phyloP scores from a whole-genome alignment of 2,113 vertebrate genomes.

The Dinomys branickii region DNA sequence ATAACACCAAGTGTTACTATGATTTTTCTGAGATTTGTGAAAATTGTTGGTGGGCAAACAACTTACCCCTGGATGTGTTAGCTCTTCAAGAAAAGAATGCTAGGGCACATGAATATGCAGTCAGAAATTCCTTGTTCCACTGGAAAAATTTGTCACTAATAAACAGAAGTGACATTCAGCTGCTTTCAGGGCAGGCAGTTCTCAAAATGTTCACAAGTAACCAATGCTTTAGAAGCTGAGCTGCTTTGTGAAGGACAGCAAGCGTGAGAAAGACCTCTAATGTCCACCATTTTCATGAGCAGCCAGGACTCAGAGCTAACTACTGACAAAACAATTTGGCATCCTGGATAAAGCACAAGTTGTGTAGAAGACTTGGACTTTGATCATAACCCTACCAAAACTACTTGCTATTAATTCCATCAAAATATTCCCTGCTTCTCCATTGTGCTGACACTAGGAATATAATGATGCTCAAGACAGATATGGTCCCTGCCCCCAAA shows the following conservation, averaged over 20 bases:
- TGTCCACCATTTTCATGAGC: not conserved
- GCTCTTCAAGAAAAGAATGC: conserved; percentile 6
- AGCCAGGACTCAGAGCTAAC: not conserved
- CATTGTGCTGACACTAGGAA: not conserved
- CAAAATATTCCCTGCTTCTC: not conserved
- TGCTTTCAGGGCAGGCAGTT: not conserved
- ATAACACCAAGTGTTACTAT: not conserved
- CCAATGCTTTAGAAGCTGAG: not conserved
- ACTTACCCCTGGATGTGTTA: not conserved
- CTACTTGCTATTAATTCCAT: not conserved
- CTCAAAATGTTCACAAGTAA: not conserved
- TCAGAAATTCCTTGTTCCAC: not conserved
- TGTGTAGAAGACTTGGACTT: not conserved
- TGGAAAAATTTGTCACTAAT: not conserved
- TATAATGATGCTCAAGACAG: not conserved
- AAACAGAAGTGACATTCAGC: not conserved
- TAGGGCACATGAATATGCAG: not conserved
- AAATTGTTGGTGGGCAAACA: conserved; percentile 1
- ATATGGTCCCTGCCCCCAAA: not conserved
- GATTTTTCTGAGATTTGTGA: conserved; percentile 57
- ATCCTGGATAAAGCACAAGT: not conserved
- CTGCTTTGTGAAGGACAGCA: not conserved
- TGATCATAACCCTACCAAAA: not conserved
- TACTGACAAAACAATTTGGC: not conserved
- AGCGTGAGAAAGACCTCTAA: not conserved